Evolutionary conservation across 2,888 invertebrate species (phyloP).

Genomic region (Elysia crispata): DNA sequence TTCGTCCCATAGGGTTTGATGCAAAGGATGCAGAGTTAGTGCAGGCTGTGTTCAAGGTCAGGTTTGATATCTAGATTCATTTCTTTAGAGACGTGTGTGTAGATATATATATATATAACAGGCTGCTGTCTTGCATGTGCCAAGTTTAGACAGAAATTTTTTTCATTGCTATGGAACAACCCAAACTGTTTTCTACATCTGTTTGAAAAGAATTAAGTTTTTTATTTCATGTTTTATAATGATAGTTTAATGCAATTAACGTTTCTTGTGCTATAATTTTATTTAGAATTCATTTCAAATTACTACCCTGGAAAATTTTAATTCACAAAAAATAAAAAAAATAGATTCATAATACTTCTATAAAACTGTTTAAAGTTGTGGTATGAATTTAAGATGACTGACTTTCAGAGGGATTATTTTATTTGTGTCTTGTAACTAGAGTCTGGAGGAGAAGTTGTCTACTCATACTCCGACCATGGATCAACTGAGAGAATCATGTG

Average conservation of each 20-base stretch:
- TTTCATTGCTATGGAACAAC: too few relatives aligned
- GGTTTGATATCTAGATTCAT: not conserved
- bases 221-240: too few relatives aligned
- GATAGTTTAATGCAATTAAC: too few relatives aligned
- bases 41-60: constrained; percentile 62
- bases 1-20: constrained; percentile 90
- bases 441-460: constrained; percentile 72
- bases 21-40: constrained; percentile 93
- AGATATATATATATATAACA: not conserved
- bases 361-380: too few relatives aligned
- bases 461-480: constrained; percentile 63
- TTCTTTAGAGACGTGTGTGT: not conserved
- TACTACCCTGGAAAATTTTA: too few relatives aligned
- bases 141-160: too few relatives aligned
- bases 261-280: not conserved
- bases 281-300: not conserved
- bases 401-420: too few relatives aligned
- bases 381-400: too few relatives aligned
- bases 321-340: too few relatives aligned
- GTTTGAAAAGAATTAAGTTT: too few relatives aligned
- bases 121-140: not conserved
- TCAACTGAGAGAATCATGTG: constrained; percentile 65
- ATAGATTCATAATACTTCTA: too few relatives aligned
- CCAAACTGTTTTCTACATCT: too few relatives aligned
- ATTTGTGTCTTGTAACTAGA: constrained; percentile 53